phyloP scores from a whole-genome alignment of 2,797 vertebrate genomes.

The Nasua narica region DNA sequence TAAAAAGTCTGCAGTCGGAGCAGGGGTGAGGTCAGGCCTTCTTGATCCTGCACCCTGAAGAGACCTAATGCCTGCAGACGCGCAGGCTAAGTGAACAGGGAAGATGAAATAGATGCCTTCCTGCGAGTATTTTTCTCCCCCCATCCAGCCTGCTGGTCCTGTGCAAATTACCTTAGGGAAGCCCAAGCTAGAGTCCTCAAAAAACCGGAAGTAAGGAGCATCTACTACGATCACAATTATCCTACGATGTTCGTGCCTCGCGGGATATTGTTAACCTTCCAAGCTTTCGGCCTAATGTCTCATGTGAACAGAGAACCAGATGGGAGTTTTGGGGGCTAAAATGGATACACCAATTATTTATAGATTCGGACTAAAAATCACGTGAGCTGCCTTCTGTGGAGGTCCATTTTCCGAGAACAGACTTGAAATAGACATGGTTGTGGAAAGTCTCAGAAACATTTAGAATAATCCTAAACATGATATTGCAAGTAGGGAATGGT shows the following conservation, averaged over 20 bases:
- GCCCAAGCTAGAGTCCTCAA: not conserved
- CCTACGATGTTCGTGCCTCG: not conserved
- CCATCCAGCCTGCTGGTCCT: not conserved
- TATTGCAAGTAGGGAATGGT: constrained; percentile 49
- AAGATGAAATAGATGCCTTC: not conserved
- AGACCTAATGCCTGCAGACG: not conserved
- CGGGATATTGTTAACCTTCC: constrained; percentile 62
- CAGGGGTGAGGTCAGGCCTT: constrained; percentile 25
- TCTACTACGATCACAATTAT: constrained; percentile 48
- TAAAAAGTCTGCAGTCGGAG: not conserved
- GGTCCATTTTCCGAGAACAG: constrained; percentile 72
- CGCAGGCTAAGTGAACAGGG: not conserved
- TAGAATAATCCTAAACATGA: constrained; percentile 74
- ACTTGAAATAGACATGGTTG: constrained; percentile 75
- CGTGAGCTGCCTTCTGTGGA: constrained; percentile 76
- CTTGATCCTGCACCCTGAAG: not conserved
- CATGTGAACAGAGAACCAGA: constrained; percentile 74
- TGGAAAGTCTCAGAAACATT: constrained; percentile 71
- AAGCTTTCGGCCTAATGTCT: constrained; percentile 68
- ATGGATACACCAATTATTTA: constrained; percentile 77
- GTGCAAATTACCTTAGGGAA: not conserved
- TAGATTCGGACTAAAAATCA: constrained; percentile 76
- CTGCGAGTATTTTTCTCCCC: not conserved
- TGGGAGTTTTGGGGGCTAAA: constrained; percentile 77
- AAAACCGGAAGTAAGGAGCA: not conserved